These are phyloP conservation scores for Microchirus variegatus DNA, from an alignment of 2,797 vertebrate species.

Conservation along the genomic window DNA sequence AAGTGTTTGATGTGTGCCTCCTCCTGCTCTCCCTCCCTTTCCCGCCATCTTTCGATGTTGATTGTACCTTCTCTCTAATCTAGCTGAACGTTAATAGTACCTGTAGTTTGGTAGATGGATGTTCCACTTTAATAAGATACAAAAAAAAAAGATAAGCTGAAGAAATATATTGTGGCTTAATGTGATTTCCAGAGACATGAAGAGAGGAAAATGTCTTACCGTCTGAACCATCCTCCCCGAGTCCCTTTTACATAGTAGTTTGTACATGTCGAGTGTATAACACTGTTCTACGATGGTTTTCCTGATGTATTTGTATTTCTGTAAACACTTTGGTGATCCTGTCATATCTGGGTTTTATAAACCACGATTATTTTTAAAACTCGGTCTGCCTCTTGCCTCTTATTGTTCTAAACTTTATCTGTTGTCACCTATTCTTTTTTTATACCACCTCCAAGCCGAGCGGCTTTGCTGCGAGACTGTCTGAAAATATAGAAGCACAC, in stretches of 20 bases:
- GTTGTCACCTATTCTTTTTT: background rate
- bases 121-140: conserved; percentile 82
- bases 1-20: conserved; percentile 72
- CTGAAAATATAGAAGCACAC: too few species aligned
- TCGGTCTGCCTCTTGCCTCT: conserved; percentile 63
- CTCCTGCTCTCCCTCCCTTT: conserved; percentile 55
- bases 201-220: conserved; percentile 73
- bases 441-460: too few species aligned
- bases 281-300: conserved; percentile 82
- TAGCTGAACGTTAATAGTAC: conserved; percentile 88
- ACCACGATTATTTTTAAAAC: conserved; percentile 88
- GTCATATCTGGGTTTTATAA: conserved; percentile 91
- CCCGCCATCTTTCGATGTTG: conserved; percentile 77
- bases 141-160: conserved; percentile 77
- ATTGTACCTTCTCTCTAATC: conserved; percentile 82
- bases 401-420: background rate
- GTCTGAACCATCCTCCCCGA: conserved; percentile 51
- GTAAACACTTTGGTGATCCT: conserved; percentile 87
- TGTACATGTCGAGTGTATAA: conserved; percentile 84
- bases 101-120: conserved; percentile 93
- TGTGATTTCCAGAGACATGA: conserved; percentile 74
- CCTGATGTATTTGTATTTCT: conserved; percentile 87
- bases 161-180: conserved; percentile 82
- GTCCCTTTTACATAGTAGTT: conserved; percentile 80
- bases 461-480: too few species aligned